Percentiles rank a stretch among this genome's conserved stretches.
Evolutionary conservation across 2,888 invertebrate species (phyloP).

Genomic region (Hololepta plana): DNA sequence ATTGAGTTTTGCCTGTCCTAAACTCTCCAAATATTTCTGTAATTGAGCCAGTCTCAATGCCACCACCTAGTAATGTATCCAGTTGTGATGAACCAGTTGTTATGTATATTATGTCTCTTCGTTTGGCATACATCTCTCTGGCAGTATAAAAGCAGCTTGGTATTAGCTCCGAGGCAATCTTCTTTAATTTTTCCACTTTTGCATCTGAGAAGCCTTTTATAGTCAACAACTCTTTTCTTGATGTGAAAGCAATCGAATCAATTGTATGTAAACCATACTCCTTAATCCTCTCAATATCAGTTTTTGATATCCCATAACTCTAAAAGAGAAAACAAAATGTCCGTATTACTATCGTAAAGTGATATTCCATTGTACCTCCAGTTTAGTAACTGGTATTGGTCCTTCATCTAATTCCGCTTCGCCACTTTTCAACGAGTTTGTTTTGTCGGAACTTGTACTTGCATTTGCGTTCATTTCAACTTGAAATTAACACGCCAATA

Average conservation of each 20-base stretch:
- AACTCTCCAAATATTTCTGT: conserved; percentile 99
- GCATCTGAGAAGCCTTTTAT: conserved; percentile 95
- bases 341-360: too few relatives aligned
- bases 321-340: conserved; percentile 22
- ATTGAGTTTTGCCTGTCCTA: conserved; percentile 90
- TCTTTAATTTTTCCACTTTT: conserved; percentile 87
- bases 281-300: conserved; percentile 82
- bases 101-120: conserved; percentile 87
- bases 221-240: conserved; percentile 72
- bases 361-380: conserved; percentile 59
- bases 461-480: conserved; percentile 19
- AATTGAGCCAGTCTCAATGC: conserved; percentile 95
- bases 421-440: conserved; percentile 25
- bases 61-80: conserved; percentile 84
- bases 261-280: conserved; percentile 91
- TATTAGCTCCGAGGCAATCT: conserved; percentile 82
- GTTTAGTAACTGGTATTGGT: conserved; percentile 47
- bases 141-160: conserved; percentile 98
- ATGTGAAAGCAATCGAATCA: conserved; percentile 87
- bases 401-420: conserved; percentile 51
- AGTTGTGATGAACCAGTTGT: conserved; percentile 91
- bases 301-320: conserved; percentile 80
- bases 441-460: conserved; percentile 33
- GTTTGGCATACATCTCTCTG: conserved; percentile 84
- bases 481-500: too few relatives aligned